A percentile compares a stretch with the other conserved stretches of the same genome.
phyloP scores from a whole-genome alignment of 2,113 vertebrate genomes.

The Plectropomus leopardus region DNA sequence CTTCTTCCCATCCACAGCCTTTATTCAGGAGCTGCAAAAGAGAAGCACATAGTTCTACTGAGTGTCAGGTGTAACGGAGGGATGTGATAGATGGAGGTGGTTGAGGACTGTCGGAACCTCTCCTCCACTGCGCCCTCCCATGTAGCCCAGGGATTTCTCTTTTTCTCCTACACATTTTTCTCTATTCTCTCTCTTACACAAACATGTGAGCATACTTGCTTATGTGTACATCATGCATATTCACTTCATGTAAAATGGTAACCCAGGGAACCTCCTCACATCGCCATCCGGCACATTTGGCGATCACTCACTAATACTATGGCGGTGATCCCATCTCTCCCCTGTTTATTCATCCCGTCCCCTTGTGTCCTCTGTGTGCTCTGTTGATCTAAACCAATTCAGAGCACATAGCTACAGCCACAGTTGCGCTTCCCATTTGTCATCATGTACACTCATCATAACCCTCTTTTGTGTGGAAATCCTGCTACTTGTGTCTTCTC shows the following conservation, averaged over 20 bases:
- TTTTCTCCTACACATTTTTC: conserved; percentile 59
- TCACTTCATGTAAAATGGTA: conserved; percentile 68
- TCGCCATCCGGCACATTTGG: conserved; percentile 54
- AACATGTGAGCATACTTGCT: conserved; percentile 65
- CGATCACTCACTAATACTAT: conserved; percentile 30
- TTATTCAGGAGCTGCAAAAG: conserved; percentile 91
- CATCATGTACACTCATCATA: conserved; percentile 40
- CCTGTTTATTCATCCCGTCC: conserved; percentile 41
- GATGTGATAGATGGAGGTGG: conserved; percentile 57
- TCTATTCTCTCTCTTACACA: conserved; percentile 54
- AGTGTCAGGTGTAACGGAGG: conserved; percentile 62
- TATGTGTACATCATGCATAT: conserved; percentile 68
- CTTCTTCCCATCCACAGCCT: conserved; percentile 80
- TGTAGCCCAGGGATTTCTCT: conserved; percentile 83
- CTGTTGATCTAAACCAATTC: conserved; percentile 50
- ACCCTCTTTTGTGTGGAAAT: conserved; percentile 54
- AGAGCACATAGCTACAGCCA: conserved; percentile 47
- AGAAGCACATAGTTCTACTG: conserved; percentile 87
- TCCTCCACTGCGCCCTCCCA: conserved; percentile 64
- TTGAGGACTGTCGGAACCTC: conserved; percentile 40
- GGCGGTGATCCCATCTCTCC: conserved; percentile 35
- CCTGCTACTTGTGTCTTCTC: conserved; percentile 61
- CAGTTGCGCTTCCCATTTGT: conserved; percentile 42
- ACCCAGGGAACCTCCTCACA: conserved; percentile 70
- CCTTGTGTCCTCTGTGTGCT: conserved; percentile 36